phyloP scores from a whole-genome alignment of 2,113 vertebrate genomes.

The Pithys albifrons region DNA sequence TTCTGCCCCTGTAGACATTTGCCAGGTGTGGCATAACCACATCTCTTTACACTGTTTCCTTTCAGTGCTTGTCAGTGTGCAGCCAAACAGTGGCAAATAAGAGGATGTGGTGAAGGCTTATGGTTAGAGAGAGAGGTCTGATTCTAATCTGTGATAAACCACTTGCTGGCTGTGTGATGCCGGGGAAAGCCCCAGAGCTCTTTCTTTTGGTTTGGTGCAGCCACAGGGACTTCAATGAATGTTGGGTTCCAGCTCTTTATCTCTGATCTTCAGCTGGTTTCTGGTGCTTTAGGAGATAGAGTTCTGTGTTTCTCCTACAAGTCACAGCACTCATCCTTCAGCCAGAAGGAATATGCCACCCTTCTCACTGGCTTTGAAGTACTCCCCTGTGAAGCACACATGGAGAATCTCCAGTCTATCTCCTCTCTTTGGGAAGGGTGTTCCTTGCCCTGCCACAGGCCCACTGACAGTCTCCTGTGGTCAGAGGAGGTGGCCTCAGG shows the following conservation, averaged over 20 bases:
- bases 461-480: not conserved
- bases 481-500: not conserved
- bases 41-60: not conserved
- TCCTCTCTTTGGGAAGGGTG: not conserved
- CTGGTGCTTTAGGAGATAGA: not conserved
- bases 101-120: conserved; percentile 42
- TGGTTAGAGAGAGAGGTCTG: conserved; percentile 18
- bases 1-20: conserved; percentile 27
- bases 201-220: not conserved
- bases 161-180: not conserved
- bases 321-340: not conserved
- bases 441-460: not conserved
- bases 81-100: conserved; percentile 12
- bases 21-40: not conserved
- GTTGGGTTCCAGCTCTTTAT: not conserved
- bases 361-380: not conserved
- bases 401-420: not conserved
- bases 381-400: not conserved
- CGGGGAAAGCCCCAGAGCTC: not conserved
- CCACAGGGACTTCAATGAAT: not conserved
- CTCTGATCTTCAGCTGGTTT: not conserved
- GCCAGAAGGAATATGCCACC: not conserved
- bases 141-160: conserved; percentile 36
- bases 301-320: not conserved
- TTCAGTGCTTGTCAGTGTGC: not conserved